phyloP scores from a whole-genome alignment of 92 coral and sea anemone species.

The Pocillopora meandrina region DNA sequence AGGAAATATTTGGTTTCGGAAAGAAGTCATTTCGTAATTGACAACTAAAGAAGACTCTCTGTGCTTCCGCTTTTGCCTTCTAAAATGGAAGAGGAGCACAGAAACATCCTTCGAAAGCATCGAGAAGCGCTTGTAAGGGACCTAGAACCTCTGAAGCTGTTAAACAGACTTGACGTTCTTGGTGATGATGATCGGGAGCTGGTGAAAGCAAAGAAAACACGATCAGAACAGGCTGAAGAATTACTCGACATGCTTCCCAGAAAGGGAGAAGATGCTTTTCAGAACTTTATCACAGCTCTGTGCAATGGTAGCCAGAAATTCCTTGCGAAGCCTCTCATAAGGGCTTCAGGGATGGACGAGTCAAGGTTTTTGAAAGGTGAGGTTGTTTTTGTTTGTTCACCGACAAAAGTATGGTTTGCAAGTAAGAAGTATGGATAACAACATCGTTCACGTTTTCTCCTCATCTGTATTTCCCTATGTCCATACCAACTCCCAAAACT shows the following conservation, averaged over 20 bases:
- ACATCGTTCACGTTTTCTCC: too few relatives aligned
- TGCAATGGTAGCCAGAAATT: constrained; percentile 20
- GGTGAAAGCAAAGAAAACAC: not conserved
- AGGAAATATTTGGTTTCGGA: not conserved
- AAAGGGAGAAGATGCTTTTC: constrained; percentile 60
- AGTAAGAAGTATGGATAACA: not conserved
- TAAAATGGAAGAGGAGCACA: constrained; percentile 27
- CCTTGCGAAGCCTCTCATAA: constrained; percentile 37
- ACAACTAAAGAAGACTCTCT: not conserved
- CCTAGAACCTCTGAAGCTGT: constrained; percentile 62
- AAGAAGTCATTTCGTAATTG: not conserved
- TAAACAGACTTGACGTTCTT: constrained; percentile 47
- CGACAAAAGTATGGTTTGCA: not conserved
- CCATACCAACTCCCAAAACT: too few relatives aligned
- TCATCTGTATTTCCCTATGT: too few relatives aligned
- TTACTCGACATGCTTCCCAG: constrained; percentile 54
- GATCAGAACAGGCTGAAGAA: constrained; percentile 20
- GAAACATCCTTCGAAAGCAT: constrained; percentile 39
- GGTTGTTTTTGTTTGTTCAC: not conserved
- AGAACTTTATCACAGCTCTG: constrained; percentile 45
- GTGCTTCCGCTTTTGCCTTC: not conserved
- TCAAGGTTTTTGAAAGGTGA: constrained; percentile 14
- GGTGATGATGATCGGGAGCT: constrained; percentile 28
- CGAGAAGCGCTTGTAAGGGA: constrained; percentile 55
- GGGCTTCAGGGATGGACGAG: constrained; percentile 30